These are phyloP conservation scores for Mythimna albipuncta DNA, from an alignment of 2,888 invertebrate species.

Conservation along the genomic window DNA sequence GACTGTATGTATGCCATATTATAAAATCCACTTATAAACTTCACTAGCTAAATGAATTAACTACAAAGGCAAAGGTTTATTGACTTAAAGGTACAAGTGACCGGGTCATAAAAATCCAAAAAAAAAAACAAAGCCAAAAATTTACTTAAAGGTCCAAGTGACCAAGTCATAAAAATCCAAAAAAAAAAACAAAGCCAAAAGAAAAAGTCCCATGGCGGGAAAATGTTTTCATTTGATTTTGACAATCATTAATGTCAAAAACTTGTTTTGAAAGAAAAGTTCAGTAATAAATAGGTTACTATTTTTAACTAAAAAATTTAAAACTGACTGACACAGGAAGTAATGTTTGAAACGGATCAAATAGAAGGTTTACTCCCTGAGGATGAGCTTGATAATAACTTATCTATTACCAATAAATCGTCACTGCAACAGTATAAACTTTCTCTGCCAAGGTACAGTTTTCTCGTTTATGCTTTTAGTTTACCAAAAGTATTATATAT, in stretches of 20 bases:
- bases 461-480: not conserved
- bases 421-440: conserved; percentile 71
- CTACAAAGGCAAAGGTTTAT: no score
- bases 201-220: not conserved
- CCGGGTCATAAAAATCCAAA: no score
- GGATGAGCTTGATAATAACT: conserved; percentile 62
- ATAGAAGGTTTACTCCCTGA: conserved; percentile 64
- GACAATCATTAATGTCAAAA: not conserved
- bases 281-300: not conserved
- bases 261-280: not conserved
- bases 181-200: no score
- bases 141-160: no score
- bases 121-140: no score
- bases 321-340: not conserved
- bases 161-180: no score
- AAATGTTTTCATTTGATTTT: not conserved
- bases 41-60: no score
- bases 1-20: no score
- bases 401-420: conserved; percentile 66
- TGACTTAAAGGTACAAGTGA: no score
- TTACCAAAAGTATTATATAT: not conserved
- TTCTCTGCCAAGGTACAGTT: conserved; percentile 69
- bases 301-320: not conserved
- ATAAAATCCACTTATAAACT: no score
- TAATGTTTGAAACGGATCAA: conserved; percentile 59